Percentiles rank a stretch among this genome's conserved stretches.
phyloP scores from a whole-genome alignment of 2,797 vertebrate species.

The Sciurus carolinensis region DNA sequence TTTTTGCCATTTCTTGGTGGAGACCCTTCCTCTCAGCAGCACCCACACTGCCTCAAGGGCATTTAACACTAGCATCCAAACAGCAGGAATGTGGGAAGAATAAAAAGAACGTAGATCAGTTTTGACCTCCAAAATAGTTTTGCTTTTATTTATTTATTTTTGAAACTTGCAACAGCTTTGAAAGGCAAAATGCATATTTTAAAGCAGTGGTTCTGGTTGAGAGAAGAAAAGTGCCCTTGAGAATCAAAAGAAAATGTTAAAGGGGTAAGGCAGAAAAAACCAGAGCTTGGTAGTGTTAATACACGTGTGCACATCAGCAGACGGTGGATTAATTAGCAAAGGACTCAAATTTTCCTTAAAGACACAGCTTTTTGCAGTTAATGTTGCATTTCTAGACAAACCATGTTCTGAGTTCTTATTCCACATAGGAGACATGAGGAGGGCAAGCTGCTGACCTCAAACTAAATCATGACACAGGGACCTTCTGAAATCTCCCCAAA shows the following conservation, averaged over 20 bases:
- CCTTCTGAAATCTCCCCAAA: neutral
- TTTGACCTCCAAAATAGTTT: constrained; percentile 23
- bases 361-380: constrained; percentile 10
- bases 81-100: neutral
- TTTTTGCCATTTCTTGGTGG: neutral
- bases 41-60: neutral
- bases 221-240: constrained; percentile 18
- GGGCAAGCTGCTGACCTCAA: neutral
- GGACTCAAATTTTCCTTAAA: neutral
- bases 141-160: neutral
- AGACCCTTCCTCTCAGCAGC: neutral
- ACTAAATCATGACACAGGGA: neutral
- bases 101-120: neutral
- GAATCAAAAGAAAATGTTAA: constrained; percentile 28
- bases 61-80: neutral
- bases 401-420: neutral
- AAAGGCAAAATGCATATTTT: constrained; percentile 42
- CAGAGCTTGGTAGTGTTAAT: neutral
- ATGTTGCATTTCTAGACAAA: neutral
- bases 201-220: neutral
- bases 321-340: constrained; percentile 41
- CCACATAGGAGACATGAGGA: neutral
- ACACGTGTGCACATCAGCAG: neutral
- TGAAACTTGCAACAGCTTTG: neutral
- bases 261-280: neutral